These are phyloP conservation scores for Drosophila chauvacae DNA, from an alignment of 1,140 invertebrate genomes.

Conservation along the genomic window DNA sequence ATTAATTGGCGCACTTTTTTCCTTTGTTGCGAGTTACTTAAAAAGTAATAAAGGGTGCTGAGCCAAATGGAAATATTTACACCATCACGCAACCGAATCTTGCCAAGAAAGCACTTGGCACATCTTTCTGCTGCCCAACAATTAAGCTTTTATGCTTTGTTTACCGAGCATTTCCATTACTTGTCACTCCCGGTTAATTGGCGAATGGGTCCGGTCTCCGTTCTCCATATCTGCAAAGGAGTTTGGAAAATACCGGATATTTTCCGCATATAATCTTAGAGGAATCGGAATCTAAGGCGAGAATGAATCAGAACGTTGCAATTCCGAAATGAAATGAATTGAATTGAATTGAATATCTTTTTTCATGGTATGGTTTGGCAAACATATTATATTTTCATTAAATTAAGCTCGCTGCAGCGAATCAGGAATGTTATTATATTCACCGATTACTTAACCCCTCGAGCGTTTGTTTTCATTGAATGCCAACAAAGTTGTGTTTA, in stretches of 20 bases:
- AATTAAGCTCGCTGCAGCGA: background rate
- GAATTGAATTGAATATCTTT: background rate
- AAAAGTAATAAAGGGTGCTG: slow-evolving; percentile 50
- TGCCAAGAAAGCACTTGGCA: slow-evolving; percentile 16
- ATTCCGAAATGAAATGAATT: slow-evolving; percentile 19
- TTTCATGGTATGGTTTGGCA: slow-evolving; percentile 23
- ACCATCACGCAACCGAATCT: slow-evolving; percentile 32
- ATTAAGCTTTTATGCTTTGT: slow-evolving; percentile 54
- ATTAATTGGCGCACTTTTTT: slow-evolving; percentile 69
- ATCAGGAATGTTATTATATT: slow-evolving; percentile 2
- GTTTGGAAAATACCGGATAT: slow-evolving; percentile 38
- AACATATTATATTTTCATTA: slow-evolving; percentile 29
- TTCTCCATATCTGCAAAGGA: slow-evolving; percentile 13
- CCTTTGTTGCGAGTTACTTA: slow-evolving; percentile 53
- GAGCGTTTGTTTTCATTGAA: slow-evolving; percentile 1
- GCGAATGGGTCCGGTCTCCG: background rate
- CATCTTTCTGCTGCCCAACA: slow-evolving; percentile 20
- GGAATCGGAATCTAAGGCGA: background rate
- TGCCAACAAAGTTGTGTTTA: background rate
- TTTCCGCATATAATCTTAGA: background rate
- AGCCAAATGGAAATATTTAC: slow-evolving; percentile 37
- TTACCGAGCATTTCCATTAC: slow-evolving; percentile 48
- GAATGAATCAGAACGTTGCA: slow-evolving; percentile 26
- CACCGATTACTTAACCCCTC: slow-evolving; percentile 7
- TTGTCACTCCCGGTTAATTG: slow-evolving; percentile 7